A percentile compares a stretch with the other conserved stretches of the same genome.
Evolutionary conservation across 2,113 vertebrate species (phyloP).

Genomic region (Scomber colias): DNA sequence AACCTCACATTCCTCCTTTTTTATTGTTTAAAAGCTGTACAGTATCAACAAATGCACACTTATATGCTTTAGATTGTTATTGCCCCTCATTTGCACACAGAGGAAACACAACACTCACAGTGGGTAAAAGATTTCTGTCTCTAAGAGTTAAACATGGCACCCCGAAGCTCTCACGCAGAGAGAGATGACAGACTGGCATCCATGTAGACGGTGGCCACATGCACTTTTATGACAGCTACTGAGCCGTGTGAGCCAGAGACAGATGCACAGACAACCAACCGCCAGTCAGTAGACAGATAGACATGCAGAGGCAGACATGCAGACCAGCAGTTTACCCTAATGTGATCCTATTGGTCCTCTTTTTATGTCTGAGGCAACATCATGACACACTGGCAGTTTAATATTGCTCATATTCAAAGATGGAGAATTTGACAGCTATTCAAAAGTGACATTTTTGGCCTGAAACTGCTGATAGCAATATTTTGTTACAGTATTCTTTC

Average conservation of each 20-base stretch:
- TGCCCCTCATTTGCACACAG: too few relatives aligned
- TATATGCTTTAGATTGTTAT: too few relatives aligned
- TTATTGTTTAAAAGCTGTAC: not conserved
- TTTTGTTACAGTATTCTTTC: not conserved
- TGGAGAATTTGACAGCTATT: not conserved
- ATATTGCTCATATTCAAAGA: slow-evolving; percentile 8
- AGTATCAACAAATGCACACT: not conserved
- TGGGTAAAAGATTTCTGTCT: not conserved
- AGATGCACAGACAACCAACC: slow-evolving; percentile 31
- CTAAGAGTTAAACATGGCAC: slow-evolving; percentile 8
- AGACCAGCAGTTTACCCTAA: not conserved
- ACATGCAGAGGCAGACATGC: slow-evolving; percentile 25
- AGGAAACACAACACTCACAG: not conserved
- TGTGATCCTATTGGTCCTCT: slow-evolving; percentile 2
- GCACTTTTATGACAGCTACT: slow-evolving; percentile 39
- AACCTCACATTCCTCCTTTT: not conserved
- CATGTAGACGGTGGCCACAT: slow-evolving; percentile 41
- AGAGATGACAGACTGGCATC: slow-evolving; percentile 24
- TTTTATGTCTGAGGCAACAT: not conserved
- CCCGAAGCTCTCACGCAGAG: slow-evolving; percentile 10
- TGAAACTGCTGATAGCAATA: not conserved
- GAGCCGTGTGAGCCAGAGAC: slow-evolving; percentile 46
- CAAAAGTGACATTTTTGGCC: not conserved
- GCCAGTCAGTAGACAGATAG: slow-evolving; percentile 29
- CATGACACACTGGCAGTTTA: not conserved